A percentile compares a stretch with the other conserved stretches of the same genome.
These are phyloP conservation scores for Axea sp. DNA, from an alignment of 2,888 invertebrate genomes.

Conservation along the genomic window DNA sequence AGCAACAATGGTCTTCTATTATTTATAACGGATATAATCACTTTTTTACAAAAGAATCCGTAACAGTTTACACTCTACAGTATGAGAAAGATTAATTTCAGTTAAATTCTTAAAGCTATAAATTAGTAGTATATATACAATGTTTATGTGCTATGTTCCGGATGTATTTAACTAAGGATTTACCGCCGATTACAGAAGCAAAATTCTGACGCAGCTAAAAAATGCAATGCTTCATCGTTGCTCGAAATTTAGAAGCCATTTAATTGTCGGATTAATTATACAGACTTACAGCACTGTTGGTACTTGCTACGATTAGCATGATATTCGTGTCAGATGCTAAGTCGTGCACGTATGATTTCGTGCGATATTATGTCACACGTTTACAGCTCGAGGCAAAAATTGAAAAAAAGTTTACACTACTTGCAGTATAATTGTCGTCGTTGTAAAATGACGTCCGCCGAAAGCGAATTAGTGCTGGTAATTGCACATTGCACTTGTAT, in stretches of 20 bases:
- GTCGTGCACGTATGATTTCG: constrained; percentile 31
- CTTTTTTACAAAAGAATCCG: no score
- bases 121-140: no score
- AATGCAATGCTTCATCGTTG: constrained; percentile 61
- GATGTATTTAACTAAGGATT: constrained; percentile 33
- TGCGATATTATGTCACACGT: constrained; percentile 35
- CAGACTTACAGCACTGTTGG: constrained; percentile 62
- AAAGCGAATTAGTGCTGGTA: constrained; percentile 51
- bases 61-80: no score
- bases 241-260: constrained; percentile 70
- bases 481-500: constrained; percentile 60
- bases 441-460: constrained; percentile 46
- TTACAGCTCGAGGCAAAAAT: constrained; percentile 49
- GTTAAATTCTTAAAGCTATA: no score
- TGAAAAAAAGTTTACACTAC: constrained; percentile 57
- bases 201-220: constrained; percentile 51
- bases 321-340: constrained; percentile 55
- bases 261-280: constrained; percentile 73
- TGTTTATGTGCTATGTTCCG: constrained; percentile 17
- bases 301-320: constrained; percentile 64
- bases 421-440: constrained; percentile 56
- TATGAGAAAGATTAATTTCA: no score
- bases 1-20: no score
- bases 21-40: no score
- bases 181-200: constrained; percentile 42